These are phyloP conservation scores for Paralvinella palmiformis DNA, from an alignment of 1,140 invertebrate species.

Conservation along the genomic window DNA sequence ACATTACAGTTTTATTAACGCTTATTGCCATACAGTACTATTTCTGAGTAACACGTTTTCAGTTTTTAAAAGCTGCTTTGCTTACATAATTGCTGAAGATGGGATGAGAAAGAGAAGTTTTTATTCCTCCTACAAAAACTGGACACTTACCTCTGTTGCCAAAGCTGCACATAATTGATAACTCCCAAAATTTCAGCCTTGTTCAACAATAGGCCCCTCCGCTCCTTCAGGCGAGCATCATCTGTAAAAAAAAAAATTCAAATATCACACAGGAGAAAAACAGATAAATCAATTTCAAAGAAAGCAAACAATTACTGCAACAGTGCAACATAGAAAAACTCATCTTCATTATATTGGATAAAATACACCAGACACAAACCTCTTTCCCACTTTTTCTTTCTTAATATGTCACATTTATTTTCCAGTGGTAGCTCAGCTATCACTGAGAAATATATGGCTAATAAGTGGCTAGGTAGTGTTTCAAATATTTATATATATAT, in stretches of 20 bases:
- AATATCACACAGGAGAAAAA: no score
- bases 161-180: conserved; percentile 62
- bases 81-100: conserved; percentile 14
- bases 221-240: conserved; percentile 39
- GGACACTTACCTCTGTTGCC: conserved; percentile 61
- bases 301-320: no score
- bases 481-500: no score
- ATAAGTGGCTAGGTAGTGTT: no score
- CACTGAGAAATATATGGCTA: no score
- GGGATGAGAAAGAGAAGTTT: conserved; percentile 6
- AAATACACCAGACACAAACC: no score
- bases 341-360: no score
- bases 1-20: background rate
- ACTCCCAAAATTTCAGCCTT: conserved; percentile 62
- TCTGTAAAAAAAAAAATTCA: conserved; percentile 33
- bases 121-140: background rate
- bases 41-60: conserved; percentile 13
- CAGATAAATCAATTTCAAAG: no score
- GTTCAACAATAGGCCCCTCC: conserved; percentile 37
- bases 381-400: no score
- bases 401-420: no score
- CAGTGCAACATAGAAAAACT: no score
- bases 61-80: background rate
- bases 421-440: no score
- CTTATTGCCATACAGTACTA: background rate